Evolutionary conservation across 2,113 vertebrate species (phyloP), one percentile per base, ranked within the genome.

Genomic region (Calidris pugnax): DNA sequence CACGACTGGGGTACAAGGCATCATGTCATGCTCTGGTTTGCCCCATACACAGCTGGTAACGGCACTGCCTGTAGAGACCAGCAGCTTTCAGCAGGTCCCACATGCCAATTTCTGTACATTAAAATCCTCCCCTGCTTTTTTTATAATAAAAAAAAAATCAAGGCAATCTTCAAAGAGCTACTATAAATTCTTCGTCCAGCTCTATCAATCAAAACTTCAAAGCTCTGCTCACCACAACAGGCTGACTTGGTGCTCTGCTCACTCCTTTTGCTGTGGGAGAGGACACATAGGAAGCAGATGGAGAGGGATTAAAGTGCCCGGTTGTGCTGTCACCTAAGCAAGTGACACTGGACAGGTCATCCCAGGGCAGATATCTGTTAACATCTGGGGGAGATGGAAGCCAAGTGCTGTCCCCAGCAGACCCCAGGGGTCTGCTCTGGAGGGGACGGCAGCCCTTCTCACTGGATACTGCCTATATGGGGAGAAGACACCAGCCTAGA

Each of bases 31-130:
- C 60, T 48, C 47, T 22, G 37, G 1, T 60, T 8, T 56, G 20
- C 8, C 33, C 28, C 2, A 0, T 0, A 11, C 18, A 8, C 27
- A 6, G 50, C 39, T 13, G 51, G 60, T 2, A 12, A 9, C 0
- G 4, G 7, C 63, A 35, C 16, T 10, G 4, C 22, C 67, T 1
- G 60, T 8, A 12, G 37, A 27, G 35, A 24, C 9, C 4, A 62
- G 21, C 60, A 21, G 84, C 5, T 41, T 20, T 24, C 4, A 4
- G 73, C 6, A 9, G 24, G 37, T 30, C 21, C 35, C 21, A 3
- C 2, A 0, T 2, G 27, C 12, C 37, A 32, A 43, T 1, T 0
- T 7, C 55, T 5, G 6, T 5, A 10, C 26, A 4, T 21, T 12
- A 11, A 55, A 80, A 60, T 3, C 12, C 19, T 2, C 3, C 4